Conservation (phyloP, 2,888 invertebrate genomes). For the Lasioglossum malachurum region DNA sequence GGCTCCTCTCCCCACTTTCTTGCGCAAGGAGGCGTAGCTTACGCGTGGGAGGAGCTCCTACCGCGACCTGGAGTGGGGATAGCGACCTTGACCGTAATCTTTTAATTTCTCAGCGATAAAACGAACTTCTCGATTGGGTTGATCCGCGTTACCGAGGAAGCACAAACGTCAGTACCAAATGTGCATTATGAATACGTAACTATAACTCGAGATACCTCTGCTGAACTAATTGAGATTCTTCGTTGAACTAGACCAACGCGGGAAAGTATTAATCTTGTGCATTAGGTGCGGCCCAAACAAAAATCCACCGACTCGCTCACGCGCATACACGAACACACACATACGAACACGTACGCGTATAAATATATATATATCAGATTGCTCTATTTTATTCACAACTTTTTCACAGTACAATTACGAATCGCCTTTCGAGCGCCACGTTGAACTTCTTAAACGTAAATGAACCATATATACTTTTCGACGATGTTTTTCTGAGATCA, state of each 20-base stretch:
- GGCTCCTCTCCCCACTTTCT: neutral
- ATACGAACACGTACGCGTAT: neutral
- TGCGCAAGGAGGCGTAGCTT: neutral
- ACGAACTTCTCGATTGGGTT: conserved; percentile 42
- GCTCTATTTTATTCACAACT: conserved; percentile 55
- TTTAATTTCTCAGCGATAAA: neutral
- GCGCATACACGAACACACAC: neutral
- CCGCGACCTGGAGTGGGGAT: neutral
- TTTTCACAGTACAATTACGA: conserved; percentile 55
- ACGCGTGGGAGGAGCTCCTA: neutral
- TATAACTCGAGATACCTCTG: conserved; percentile 49
- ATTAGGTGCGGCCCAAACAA: conserved; percentile 54
- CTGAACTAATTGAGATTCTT: conserved; percentile 23
- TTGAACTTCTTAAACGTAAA: conserved; percentile 39
- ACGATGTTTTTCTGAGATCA: conserved; percentile 1
- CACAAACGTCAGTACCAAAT: conserved; percentile 59
- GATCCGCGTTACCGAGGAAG: conserved; percentile 25
- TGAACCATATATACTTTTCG: neutral
- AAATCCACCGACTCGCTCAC: neutral
- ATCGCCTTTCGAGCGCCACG: conserved; percentile 55
- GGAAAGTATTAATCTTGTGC: conserved; percentile 39
- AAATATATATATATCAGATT: conserved; percentile 36
- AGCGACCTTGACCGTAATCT: neutral
- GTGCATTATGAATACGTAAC: conserved; percentile 60
- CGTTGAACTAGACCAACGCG: conserved; percentile 21